Evolutionary conservation across 2,113 vertebrate genomes (phyloP), one percentile per base, ranked within the genome.

Genomic region (Notothenia rossii): DNA sequence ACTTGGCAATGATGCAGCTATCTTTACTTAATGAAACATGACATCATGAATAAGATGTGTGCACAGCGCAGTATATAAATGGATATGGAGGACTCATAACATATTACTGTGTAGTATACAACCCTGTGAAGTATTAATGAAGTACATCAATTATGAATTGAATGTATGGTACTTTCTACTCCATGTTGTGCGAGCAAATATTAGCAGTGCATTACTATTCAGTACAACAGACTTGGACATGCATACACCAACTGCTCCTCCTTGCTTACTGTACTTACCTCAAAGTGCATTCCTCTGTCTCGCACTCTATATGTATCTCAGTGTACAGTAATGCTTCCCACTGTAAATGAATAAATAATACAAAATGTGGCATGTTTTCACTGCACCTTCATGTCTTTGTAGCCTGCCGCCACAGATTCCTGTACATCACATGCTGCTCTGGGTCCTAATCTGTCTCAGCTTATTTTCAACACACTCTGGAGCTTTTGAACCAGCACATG

Each of bases 121-220:
- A 65, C 17, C n/a, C 17, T 12, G 82, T 92, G 84, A 54, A 90
- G 66, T 84, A 90, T 87, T 86, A 58, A 91, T 84, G 46, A 79
- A 62, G 60, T 36, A 56, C 54, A 72, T 93, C 56, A 87, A 91
- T 90, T 74, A 91, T 91, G 69, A 68, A 90, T 76, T 20, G 40
- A 54, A 79, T 75, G 56, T 83, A 87, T 78, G 76, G 83, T 48
- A 60, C 60, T 70, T 84, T 15, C n/a, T 3, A 43, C 63, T 67
- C 54, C 75, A 33, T 68, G 61, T 66, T 72, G 45, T 65, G 63
- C 36, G 58, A 61, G 60, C 75, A 86, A 85, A 82, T 51, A 77
- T 56, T 79, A 64, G 72, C 36, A 15, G 56, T 45, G 43, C 49
- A 75, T 82, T 74, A 77, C 65, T 63, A 85, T 70, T 48, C 61